Evolutionary conservation across 2,113 vertebrate species (phyloP), one percentile per base, ranked within the genome.

Genomic region (Amblyopsis rosae): DNA sequence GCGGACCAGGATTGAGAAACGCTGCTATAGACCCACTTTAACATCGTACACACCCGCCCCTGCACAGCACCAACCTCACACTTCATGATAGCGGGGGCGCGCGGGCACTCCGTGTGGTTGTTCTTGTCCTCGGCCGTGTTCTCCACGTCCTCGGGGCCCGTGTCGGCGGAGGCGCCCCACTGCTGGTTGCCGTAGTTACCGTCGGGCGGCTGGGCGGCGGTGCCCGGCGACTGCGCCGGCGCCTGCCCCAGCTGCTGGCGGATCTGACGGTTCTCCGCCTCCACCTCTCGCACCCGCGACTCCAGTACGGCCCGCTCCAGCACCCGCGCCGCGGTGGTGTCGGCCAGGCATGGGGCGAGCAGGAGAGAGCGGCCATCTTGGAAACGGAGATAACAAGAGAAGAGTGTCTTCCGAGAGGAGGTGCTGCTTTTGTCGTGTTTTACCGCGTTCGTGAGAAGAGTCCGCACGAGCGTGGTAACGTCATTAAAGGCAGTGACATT

Each of bases 231-330:
- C 26, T 26, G 26, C 26, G 19, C 90, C 74, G 90, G 93, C 0
- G 77, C 91, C 61, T 92, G 94, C 81, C 93, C 65, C 9, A 97
- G 93, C 84, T 94, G 94, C 64, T 91, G 79, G 5, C 94, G 92
- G 67, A 97, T 93, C 86, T 92, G 92, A 19, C 92, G 91, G 73
- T 96, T 97, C 87, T 97, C 95, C 71, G 96, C 94, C 86, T 96
- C 95, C 80, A 95, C 92, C 73, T 93, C 90, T 72, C 89, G 92
- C 9, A 95, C 93, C 67, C 91, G 90, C 0, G 90, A 93, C 65
- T 91, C 93, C 67, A 96, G 90, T 0, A 91, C 91, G 50, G 93
- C 91, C 10, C 86, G 91, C 79, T 96, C 93, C 67, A 88, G 55
- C 0, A 92, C 88, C 51, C 79, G 82, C 0, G 87, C 82, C 9